phyloP scores from a whole-genome alignment of 30 jellyfish, hydroid and myxozoan species.

The Hydractinia echinata region DNA sequence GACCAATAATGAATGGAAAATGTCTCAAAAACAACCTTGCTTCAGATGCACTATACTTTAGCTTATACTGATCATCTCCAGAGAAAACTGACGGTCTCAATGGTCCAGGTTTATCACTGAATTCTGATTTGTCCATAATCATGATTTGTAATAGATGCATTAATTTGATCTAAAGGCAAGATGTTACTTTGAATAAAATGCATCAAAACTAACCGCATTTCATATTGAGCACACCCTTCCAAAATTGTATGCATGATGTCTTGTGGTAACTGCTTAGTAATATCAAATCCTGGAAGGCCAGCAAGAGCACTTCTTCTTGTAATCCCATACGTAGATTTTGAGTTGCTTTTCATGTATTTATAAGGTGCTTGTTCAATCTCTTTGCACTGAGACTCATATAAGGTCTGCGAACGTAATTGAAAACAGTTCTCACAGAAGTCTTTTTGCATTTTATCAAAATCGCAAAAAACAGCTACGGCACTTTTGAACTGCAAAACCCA shows the following conservation, averaged over 20 bases:
- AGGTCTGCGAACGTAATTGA: slow-evolving; percentile 12
- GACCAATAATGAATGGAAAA: slow-evolving; percentile 29
- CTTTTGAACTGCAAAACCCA: slow-evolving; percentile 46
- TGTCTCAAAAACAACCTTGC: slow-evolving; percentile 36
- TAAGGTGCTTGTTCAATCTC: slow-evolving; percentile 33
- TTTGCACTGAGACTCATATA: slow-evolving; percentile 15
- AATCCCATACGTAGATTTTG: slow-evolving; percentile 28
- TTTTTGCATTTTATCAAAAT: slow-evolving; percentile 30
- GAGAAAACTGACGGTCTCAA: slow-evolving; percentile 29
- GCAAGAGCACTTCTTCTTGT: slow-evolving; percentile 14
- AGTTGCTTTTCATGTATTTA: slow-evolving; percentile 13
- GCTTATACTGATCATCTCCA: slow-evolving; percentile 40
- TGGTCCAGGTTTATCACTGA: slow-evolving; percentile 51
- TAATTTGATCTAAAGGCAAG: slow-evolving; percentile 12
- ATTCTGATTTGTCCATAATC: slow-evolving; percentile 30
- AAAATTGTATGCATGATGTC: slow-evolving; percentile 44
- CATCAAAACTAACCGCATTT: not conserved
- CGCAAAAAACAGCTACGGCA: slow-evolving; percentile 44
- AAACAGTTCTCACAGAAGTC: slow-evolving; percentile 20
- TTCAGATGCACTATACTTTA: slow-evolving; percentile 44
- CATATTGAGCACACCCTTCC: slow-evolving; percentile 44
- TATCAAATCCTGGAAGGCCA: slow-evolving; percentile 35
- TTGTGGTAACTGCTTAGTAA: slow-evolving; percentile 40
- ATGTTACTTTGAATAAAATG: slow-evolving; percentile 6
- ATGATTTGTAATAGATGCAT: slow-evolving; percentile 38